Base-by-base conservation (phyloP, 1,140 invertebrate genomes). In the Elymnias hypermnestra region DNA sequence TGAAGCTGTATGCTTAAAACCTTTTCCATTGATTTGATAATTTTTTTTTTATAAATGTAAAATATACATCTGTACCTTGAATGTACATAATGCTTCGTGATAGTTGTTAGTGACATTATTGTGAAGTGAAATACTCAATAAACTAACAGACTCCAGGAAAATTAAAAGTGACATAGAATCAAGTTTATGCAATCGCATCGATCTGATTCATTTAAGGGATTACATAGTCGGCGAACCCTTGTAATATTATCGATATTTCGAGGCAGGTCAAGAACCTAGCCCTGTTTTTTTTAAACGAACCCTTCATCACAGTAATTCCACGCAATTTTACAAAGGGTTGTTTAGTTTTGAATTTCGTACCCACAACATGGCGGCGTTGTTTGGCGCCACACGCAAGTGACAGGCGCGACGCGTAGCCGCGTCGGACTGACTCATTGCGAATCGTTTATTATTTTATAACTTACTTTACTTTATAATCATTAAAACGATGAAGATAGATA, bases 301-400 rank as follows among this genome's bases (percentile, higher is more conserved):
- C 49, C 53, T 56, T 35, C 37, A 41, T 47, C 7, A 37, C 25
- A 36, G 51, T 57, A 66, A 60, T 55, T 53, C 41, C 51, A 59
- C 55, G 55, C 53, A 68, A 62, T 57, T 44, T 41, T 31, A 25
- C 41, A 46, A 39, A 45, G 25, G 39, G 33, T 40, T 38, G 41
- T 52, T 48, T 40, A 43, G 38, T 35, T 57, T 51, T 26, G 28
- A 28, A 26, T 36, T 38, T 43, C 26, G 31, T 26, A 26, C 38
- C 19, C 38, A 23, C 22, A 38, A 19, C 41, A 45, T 40, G 36
- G 45, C 38, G 25, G 25, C n/a, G 38, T 29, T 9, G 43, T 39
- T 40, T 40, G 71, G 66, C 66, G 66, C 72, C 68, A 46, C 66
- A 70, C 72, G 72, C 66, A 70, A 43, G 28, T 46, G 38, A 36